Evolutionary conservation across 2,888 invertebrate genomes (phyloP).

Genomic region (Arctia plantaginis): DNA sequence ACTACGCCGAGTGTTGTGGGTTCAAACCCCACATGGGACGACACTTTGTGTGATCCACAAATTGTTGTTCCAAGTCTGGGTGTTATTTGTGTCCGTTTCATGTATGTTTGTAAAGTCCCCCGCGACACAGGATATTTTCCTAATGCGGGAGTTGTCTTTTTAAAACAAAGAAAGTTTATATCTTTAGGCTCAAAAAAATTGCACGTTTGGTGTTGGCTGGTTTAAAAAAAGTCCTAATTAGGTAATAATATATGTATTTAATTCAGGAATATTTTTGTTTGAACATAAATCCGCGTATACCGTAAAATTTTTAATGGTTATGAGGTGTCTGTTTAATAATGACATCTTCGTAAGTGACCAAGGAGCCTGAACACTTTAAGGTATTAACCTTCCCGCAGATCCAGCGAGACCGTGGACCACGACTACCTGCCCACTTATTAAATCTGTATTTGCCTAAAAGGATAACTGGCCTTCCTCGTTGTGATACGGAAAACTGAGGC

Average conservation of each 20-base stretch:
- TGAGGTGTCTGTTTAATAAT: slow-evolving; percentile 49
- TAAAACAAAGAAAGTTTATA: no score
- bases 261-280: not conserved
- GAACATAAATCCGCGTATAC: not conserved
- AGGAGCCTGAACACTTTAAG: slow-evolving; percentile 60
- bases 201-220: not conserved
- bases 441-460: slow-evolving; percentile 63
- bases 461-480: slow-evolving; percentile 61
- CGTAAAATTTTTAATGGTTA: not conserved
- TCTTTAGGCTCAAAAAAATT: not conserved
- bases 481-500: slow-evolving; percentile 47
- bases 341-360: slow-evolving; percentile 57
- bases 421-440: slow-evolving; percentile 63
- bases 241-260: not conserved
- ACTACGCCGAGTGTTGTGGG: no score
- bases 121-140: no score
- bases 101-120: no score
- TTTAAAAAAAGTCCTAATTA: no score
- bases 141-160: no score
- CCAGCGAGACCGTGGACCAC: slow-evolving; percentile 63
- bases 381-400: slow-evolving; percentile 65
- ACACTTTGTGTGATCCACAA: no score
- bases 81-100: no score
- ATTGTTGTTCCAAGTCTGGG: no score
- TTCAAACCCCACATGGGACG: no score